A percentile compares a stretch with the other conserved stretches of the same genome.
Conservation (phyloP, 2,888 invertebrate species). For the Didymodactylos carnosus region DNA sequence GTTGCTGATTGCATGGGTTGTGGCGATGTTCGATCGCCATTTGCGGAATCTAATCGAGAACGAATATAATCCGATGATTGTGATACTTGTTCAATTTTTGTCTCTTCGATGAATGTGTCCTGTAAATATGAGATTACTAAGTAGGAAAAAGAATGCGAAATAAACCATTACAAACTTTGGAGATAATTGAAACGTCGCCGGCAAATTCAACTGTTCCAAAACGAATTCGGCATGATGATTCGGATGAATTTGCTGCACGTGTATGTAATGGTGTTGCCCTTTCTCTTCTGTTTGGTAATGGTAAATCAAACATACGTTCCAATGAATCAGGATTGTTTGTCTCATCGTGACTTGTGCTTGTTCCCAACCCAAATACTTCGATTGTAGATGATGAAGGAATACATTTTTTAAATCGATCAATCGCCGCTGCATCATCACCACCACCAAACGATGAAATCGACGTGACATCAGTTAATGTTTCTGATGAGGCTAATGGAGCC, state of each 20-base stretch:
- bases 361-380: not conserved
- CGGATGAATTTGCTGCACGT: too few species aligned
- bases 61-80: not conserved
- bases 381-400: not conserved
- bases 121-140: too few species aligned
- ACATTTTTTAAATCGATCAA: too few species aligned
- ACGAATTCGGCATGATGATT: not conserved
- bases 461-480: conserved; percentile 26
- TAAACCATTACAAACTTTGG: too few species aligned
- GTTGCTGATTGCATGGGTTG: not conserved
- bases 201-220: too few species aligned
- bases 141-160: too few species aligned
- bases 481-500: conserved; percentile 34
- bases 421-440: too few species aligned
- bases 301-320: not conserved
- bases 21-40: not conserved
- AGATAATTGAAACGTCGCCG: too few species aligned
- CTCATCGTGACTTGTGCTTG: not conserved
- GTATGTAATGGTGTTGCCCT: too few species aligned
- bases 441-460: too few species aligned
- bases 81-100: not conserved
- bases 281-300: too few species aligned
- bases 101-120: too few species aligned
- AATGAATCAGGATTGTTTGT: not conserved
- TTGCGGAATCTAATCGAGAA: not conserved